Base-by-base conservation (phyloP, 2,113 vertebrate genomes). In the Gambusia affinis region DNA sequence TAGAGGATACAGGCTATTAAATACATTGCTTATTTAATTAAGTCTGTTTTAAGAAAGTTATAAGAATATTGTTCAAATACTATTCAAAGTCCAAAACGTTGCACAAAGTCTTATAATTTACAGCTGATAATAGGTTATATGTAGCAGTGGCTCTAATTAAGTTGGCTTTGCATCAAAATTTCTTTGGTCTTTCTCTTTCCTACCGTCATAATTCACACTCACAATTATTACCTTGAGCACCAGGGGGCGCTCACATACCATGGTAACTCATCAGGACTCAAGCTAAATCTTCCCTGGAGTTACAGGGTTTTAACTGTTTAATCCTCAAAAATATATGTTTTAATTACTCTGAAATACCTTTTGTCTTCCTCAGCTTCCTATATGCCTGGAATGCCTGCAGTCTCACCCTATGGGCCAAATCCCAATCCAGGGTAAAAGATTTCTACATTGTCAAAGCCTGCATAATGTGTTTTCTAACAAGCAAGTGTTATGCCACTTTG, bases 351-450 rank as follows among this genome's bases (percentile, higher is more conserved):
- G 24, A 57, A n/a, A 57, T n/a, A 57, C 10, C 4, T 68, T 67
- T 22, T 95, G 84, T 89, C 14, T 84, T 73, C 85, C 71, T 61
- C 81, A 99, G 98, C 96, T 92, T 97, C 97, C 62, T 99, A 99
- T 78, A 96, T 99, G 94, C 96, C 97, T 0, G 95, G 95, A 72
- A 96, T 99, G 95, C 94, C 97, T 68, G 92, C 95, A 33, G 96
- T 96, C 68, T 93, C 97, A 81, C 68, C 95, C 4, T 99, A 96
- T n/a, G 95, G 96, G 28, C 80, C 96, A 15, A 95, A 95, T 85
- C 89, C 96, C n/a, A 98, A 95, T 85, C 94, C 96, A 0, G 96
- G 97, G 98, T 98, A 95, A 93, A 86, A 60, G 47, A 17, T 83
- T 4, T 80, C 24, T 44, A 5, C 17, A 14, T 7, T 57, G 51